Percentiles rank a stretch among this genome's conserved stretches.
Conservation (phyloP, 1,140 invertebrate species). For the Neodiprion fabricii region DNA sequence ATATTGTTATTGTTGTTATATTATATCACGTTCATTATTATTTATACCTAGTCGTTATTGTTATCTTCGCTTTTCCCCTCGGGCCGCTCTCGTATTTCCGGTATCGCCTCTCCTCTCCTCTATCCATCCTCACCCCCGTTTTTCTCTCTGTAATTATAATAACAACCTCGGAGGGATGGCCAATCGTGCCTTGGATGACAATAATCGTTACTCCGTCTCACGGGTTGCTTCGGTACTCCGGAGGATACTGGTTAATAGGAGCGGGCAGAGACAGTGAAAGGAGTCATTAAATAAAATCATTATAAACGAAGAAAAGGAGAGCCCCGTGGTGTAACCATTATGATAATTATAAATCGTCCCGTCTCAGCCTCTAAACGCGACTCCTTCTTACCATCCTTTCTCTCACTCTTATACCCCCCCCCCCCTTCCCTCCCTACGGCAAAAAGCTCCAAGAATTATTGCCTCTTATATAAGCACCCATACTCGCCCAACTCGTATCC, state of each 20-base stretch:
- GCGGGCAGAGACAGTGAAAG: background rate
- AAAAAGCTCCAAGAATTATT: constrained; percentile 14
- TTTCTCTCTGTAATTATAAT: background rate
- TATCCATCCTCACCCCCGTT: background rate
- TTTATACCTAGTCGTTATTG: background rate
- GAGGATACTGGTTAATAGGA: background rate
- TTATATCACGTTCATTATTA: background rate
- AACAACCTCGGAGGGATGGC: background rate
- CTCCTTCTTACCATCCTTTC: background rate
- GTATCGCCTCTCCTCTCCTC: background rate
- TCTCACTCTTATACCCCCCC: constrained; percentile 20
- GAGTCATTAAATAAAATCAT: constrained; percentile 22
- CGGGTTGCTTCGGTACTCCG: background rate
- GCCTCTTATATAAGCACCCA: background rate
- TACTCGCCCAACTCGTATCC: background rate
- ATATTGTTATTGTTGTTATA: background rate
- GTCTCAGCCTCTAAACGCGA: constrained; percentile 14
- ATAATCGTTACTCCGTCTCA: background rate
- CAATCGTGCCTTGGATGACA: constrained; percentile 1
- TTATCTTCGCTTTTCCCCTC: background rate
- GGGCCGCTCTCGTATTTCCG: too few relatives aligned
- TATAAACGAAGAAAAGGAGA: constrained; percentile 12
- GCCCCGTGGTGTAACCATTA: constrained; percentile 11
- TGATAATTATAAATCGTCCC: constrained; percentile 23
- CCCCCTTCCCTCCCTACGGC: background rate